These are phyloP conservation scores for Auanema sp. DNA, from an alignment of 2,888 invertebrate species.

Conservation along the genomic window DNA sequence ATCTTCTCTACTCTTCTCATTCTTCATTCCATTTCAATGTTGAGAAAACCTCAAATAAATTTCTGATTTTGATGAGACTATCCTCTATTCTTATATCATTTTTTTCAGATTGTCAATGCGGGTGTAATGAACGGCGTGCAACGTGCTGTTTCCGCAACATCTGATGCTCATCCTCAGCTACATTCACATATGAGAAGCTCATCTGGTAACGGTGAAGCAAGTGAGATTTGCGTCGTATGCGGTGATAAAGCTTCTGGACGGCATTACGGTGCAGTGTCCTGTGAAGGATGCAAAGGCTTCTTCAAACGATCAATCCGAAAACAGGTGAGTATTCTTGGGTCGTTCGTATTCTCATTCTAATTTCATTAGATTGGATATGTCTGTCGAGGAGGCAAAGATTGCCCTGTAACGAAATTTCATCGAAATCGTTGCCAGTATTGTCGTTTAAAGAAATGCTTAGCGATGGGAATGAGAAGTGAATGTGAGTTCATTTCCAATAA, in stretches of 20 bases:
- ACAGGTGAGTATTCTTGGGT: slow-evolving; percentile 68
- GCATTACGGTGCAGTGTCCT: slow-evolving; percentile 60
- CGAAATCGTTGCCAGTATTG: slow-evolving; percentile 98
- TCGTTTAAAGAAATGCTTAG: slow-evolving; percentile 91
- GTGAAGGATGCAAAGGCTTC: slow-evolving; percentile 81
- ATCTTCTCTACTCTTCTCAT: too few relatives aligned
- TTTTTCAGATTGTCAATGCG: slow-evolving; percentile 21
- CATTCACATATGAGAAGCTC: too few relatives aligned
- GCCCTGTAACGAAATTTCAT: slow-evolving; percentile 97
- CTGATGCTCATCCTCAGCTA: slow-evolving; percentile 12
- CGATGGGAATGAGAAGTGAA: slow-evolving; percentile 98
- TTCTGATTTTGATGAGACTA: too few relatives aligned
- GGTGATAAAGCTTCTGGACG: slow-evolving; percentile 62
- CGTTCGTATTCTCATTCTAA: not conserved
- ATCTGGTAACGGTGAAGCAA: slow-evolving; percentile 8
- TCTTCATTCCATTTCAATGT: too few relatives aligned
- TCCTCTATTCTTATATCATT: not conserved
- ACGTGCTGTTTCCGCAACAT: slow-evolving; percentile 12
- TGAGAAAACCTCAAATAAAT: too few relatives aligned
- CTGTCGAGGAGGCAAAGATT: slow-evolving; percentile 91
- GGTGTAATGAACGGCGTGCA: slow-evolving; percentile 13
- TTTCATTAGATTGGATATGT: slow-evolving; percentile 77
- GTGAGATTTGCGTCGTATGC: slow-evolving; percentile 54
- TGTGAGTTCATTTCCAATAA: slow-evolving; percentile 73
- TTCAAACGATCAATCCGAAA: slow-evolving; percentile 96